phyloP scores from a whole-genome alignment of 2,888 invertebrate genomes.

The Chrysolina oricalcia region DNA sequence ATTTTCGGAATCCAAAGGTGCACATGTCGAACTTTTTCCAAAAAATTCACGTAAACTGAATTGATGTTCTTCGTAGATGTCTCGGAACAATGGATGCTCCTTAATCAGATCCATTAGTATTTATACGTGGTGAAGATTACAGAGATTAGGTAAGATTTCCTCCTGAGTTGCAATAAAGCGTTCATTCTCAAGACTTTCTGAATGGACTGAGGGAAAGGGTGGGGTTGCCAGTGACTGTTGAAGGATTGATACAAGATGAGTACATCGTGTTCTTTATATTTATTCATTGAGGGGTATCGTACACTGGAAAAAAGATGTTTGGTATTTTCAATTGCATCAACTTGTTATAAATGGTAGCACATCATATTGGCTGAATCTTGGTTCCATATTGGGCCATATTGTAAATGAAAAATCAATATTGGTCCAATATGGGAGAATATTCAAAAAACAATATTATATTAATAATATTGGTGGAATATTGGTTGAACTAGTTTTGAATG shows the following conservation, averaged over 20 bases:
- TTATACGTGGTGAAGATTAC: slow-evolving; percentile 63
- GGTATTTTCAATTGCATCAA: no score
- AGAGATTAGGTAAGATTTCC: slow-evolving; percentile 63
- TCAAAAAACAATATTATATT: no score
- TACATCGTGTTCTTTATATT: neutral
- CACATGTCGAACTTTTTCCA: slow-evolving; percentile 47
- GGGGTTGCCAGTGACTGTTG: slow-evolving; percentile 10
- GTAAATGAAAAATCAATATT: no score
- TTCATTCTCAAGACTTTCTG: slow-evolving; percentile 51
- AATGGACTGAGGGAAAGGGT: slow-evolving; percentile 28
- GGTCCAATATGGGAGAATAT: no score
- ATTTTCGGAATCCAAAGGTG: slow-evolving; percentile 50
- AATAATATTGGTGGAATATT: no score
- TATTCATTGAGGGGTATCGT: slow-evolving; percentile 1
- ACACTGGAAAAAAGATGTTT: neutral
- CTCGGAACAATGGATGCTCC: slow-evolving; percentile 52
- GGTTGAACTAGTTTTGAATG: no score
- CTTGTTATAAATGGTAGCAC: no score
- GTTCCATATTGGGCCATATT: no score
- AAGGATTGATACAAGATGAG: slow-evolving; percentile 2
- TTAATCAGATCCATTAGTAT: slow-evolving; percentile 52
- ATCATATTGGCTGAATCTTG: no score
- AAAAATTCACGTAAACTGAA: neutral
- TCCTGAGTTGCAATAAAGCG: slow-evolving; percentile 37
- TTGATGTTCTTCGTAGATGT: slow-evolving; percentile 10